Percentiles rank a stretch among this genome's conserved stretches.
Evolutionary conservation across 2,888 invertebrate species (phyloP).

Genomic region (Chydorus sphaericus): DNA sequence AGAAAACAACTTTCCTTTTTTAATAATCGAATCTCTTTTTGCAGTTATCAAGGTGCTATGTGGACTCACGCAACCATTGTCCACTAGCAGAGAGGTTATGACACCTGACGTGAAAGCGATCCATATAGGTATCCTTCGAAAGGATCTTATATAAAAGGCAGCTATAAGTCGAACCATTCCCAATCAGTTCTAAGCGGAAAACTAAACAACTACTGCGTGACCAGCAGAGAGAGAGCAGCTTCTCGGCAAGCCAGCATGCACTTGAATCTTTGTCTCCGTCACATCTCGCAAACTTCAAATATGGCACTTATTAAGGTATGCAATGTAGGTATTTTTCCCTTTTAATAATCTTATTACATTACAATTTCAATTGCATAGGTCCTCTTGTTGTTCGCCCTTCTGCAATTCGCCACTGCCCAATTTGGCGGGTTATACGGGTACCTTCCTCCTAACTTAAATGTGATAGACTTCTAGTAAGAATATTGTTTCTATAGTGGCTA

Average conservation of each 20-base stretch:
- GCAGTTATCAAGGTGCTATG: too few species aligned
- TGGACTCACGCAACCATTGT: neutral
- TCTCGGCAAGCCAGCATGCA: slow-evolving; percentile 5
- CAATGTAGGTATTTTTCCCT: neutral
- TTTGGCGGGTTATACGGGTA: neutral
- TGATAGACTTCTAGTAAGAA: neutral
- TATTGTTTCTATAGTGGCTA: neutral
- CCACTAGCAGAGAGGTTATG: neutral
- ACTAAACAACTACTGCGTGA: neutral
- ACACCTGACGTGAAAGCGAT: slow-evolving; percentile 6
- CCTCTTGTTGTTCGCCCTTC: neutral
- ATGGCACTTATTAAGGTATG: neutral
- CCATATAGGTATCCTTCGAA: too few species aligned
- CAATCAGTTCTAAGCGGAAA: neutral
- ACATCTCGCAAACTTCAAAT: neutral
- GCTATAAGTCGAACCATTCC: neutral
- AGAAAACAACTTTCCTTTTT: neutral
- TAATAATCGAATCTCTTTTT: neutral
- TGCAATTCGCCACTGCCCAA: neutral
- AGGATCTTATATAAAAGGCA: neutral
- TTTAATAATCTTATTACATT: neutral
- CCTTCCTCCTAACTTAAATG: neutral
- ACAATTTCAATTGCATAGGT: neutral
- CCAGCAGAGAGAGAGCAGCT: neutral
- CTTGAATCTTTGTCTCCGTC: too few species aligned